Percentiles rank a stretch among this genome's conserved stretches.
These are phyloP conservation scores for Scatophagus argus DNA, from an alignment of 2,113 vertebrate genomes.

Conservation along the genomic window DNA sequence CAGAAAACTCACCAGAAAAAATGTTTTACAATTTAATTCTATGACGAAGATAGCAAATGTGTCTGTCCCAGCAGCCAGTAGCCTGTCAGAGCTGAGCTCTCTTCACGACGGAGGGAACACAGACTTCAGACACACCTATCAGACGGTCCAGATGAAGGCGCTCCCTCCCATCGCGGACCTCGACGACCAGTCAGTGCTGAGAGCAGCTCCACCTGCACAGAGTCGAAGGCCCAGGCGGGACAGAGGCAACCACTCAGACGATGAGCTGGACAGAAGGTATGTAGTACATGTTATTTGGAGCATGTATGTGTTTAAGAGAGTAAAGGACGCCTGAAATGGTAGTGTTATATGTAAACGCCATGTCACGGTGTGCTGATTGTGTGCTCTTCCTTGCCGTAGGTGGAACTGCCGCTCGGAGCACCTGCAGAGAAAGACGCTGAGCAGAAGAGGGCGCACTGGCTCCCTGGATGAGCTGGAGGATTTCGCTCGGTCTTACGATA, in stretches of 20 bases:
- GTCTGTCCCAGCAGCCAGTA: slow-evolving; percentile 86
- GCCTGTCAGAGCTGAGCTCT: slow-evolving; percentile 95
- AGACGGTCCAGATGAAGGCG: slow-evolving; percentile 89
- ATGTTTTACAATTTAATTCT: background rate
- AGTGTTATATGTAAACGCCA: background rate
- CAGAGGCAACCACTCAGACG: slow-evolving; percentile 74
- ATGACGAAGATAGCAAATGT: background rate
- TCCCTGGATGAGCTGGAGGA: slow-evolving; percentile 97
- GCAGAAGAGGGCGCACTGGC: slow-evolving; percentile 87
- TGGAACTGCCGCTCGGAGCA: slow-evolving; percentile 92
- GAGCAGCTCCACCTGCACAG: slow-evolving; percentile 78
- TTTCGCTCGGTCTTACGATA: slow-evolving; percentile 88
- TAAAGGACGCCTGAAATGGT: background rate
- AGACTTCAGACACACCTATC: slow-evolving; percentile 91
- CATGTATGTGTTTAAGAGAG: background rate
- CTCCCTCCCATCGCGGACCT: slow-evolving; percentile 88
- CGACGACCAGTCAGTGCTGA: slow-evolving; percentile 83
- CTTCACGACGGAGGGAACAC: slow-evolving; percentile 90
- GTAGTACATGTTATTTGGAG: background rate
- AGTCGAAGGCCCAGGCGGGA: slow-evolving; percentile 81
- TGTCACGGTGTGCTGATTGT: background rate
- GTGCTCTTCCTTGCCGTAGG: slow-evolving; percentile 75
- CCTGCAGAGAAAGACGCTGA: slow-evolving; percentile 90
- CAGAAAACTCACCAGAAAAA: background rate
- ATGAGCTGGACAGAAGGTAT: slow-evolving; percentile 81